Percentiles rank a stretch among this genome's conserved stretches.
These are phyloP conservation scores for Jordanella pulchra DNA, from an alignment of 2,797 vertebrate genomes.

Conservation along the genomic window DNA sequence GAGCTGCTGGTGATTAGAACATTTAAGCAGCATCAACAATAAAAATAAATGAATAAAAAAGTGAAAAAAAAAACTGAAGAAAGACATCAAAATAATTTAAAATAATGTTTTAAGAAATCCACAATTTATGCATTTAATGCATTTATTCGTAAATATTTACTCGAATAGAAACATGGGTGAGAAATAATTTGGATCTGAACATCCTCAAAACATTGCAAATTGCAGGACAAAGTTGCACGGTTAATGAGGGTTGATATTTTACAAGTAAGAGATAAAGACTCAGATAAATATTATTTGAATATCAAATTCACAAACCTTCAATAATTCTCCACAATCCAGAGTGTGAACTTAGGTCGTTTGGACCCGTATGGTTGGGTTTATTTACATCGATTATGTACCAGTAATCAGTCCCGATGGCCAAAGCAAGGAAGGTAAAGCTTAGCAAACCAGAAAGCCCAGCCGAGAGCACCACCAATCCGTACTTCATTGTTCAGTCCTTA, in stretches of 20 bases:
- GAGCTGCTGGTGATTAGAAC: conserved; percentile 7
- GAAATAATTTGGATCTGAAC: background rate
- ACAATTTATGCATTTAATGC: background rate
- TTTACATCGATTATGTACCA: conserved; percentile 86
- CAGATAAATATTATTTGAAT: background rate
- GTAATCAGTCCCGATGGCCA: conserved; percentile 82
- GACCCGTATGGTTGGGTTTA: conserved; percentile 61
- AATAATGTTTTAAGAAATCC: background rate
- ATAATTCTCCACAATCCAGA: conserved; percentile 84
- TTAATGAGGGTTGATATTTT: background rate
- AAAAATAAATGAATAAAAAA: too few relatives aligned
- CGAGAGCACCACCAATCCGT: conserved; percentile 69
- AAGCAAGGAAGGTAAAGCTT: conserved; percentile 80
- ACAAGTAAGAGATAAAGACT: background rate
- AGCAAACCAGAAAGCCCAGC: conserved; percentile 77
- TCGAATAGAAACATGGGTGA: background rate
- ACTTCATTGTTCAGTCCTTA: conserved; percentile 53
- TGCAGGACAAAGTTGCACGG: background rate
- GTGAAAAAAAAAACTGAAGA: too few relatives aligned
- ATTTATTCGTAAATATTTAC: background rate
- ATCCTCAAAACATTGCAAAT: too few relatives aligned
- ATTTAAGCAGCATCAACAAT: conserved; percentile 6
- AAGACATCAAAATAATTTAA: background rate
- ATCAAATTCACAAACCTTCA: conserved; percentile 75
- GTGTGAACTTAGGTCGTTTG: conserved; percentile 78